Evolutionary conservation across 1,140 invertebrate species (phyloP), one percentile per base, ranked within the genome.

Genomic region (Brachionus rubens): DNA sequence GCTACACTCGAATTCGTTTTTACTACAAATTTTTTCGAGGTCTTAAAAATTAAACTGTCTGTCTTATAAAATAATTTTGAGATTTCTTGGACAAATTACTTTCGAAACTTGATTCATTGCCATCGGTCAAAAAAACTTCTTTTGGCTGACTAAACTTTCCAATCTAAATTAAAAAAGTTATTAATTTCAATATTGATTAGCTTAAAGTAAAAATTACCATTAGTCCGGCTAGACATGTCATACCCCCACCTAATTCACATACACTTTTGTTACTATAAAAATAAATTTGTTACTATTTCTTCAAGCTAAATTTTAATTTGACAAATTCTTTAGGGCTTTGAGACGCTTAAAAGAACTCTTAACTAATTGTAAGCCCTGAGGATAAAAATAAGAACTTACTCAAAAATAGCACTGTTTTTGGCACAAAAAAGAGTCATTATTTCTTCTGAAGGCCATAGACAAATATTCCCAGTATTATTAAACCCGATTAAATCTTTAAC

Each of bases 401-500:
- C 82, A 80, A 92, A 92, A 19, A 89, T 81, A 3, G 86, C 78
- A 43, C 87, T 82, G 81, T 92, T 90, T 78, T 87, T 87, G 40
- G 91, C 83, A 76, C 90, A 87, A 81, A 91, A 90, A 79, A 90
- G 90, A 1, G 90, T 88, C 28, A 94, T 82, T 7, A 92, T 90
- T 83, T 93, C 91, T 83, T 93, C 92, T 3, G 91, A 92, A 9
- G 91, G 91, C 92, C 92, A 94, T 1, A 93, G 89, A 85, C 91
- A 92, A 2, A 93, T 88, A 83, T 93, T 93, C n/a, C 92, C 92
- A 1, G 92, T 94, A 79, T 93, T 93, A 82, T 94, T 92, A 84
- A 92, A 93, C 1, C 91, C 91, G 82, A 90, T 89, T 24, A 93
- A 83, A 70, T 84, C 82, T 43, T 82, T 80, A 67, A 80, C 77